A percentile compares a stretch with the other conserved stretches of the same genome.
phyloP scores from a whole-genome alignment of 2,113 vertebrate species.

The Heterotis niloticus region DNA sequence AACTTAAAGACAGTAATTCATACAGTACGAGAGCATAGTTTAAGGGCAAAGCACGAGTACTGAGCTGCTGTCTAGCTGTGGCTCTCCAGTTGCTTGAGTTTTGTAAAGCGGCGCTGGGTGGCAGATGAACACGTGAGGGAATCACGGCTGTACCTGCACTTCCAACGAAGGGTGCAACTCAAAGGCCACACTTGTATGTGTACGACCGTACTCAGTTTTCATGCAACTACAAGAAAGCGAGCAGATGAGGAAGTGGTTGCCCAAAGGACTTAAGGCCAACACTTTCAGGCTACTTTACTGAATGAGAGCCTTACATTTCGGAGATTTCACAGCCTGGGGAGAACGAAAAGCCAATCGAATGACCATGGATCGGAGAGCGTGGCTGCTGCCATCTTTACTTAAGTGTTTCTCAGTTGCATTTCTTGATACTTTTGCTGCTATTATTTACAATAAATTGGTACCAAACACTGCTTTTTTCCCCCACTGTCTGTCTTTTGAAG shows the following conservation, averaged over 20 bases:
- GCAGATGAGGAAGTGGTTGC: neutral
- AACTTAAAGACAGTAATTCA: neutral
- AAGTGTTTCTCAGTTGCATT: neutral
- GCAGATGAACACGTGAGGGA: neutral
- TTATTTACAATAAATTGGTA: neutral
- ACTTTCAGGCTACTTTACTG: conserved; percentile 1
- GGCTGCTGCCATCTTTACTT: neutral
- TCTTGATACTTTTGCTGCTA: conserved; percentile 2
- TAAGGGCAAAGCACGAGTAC: neutral
- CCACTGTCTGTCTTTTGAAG: neutral
- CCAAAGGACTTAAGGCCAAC: neutral
- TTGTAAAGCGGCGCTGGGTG: neutral
- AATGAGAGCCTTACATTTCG: neutral
- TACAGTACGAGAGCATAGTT: neutral
- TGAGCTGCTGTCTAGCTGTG: conserved; percentile 3
- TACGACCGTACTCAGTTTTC: too few relatives aligned
- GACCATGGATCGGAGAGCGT: neutral
- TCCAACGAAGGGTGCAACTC: too few relatives aligned
- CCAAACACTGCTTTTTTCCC: neutral
- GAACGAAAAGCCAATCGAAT: neutral
- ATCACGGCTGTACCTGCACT: too few relatives aligned
- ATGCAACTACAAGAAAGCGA: neutral
- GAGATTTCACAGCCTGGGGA: neutral
- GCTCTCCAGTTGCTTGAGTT: neutral
- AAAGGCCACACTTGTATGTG: too few relatives aligned